Conservation (phyloP, 1,140 invertebrate species). For the Sipha flava region DNA sequence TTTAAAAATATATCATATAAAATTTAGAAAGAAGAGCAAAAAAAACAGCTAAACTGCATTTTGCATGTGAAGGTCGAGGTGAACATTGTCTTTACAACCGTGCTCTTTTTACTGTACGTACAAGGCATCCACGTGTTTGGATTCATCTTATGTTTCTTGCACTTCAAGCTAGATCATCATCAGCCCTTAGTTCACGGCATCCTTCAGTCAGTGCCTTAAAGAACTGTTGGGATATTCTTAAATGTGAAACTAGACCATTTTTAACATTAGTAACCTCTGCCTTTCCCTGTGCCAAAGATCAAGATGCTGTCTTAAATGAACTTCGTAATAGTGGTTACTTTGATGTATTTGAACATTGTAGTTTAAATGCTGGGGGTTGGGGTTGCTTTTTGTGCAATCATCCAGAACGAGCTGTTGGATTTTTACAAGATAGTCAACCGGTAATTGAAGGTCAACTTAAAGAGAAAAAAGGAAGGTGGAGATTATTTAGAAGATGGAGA, state of each 20-base stretch:
- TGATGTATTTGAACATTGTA: slow-evolving; percentile 80
- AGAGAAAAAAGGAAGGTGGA: slow-evolving; percentile 90
- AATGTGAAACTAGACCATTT: slow-evolving; percentile 81
- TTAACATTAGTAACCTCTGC: slow-evolving; percentile 83
- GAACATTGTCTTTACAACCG: slow-evolving; percentile 83
- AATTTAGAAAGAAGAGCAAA: slow-evolving; percentile 67
- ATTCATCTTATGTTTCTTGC: slow-evolving; percentile 93
- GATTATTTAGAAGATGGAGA: slow-evolving; percentile 80
- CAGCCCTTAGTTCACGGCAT: slow-evolving; percentile 74
- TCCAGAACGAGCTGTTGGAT: slow-evolving; percentile 74
- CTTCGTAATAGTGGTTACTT: slow-evolving; percentile 78
- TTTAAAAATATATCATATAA: not conserved
- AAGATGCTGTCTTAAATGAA: slow-evolving; percentile 74
- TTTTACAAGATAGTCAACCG: slow-evolving; percentile 64
- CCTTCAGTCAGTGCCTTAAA: slow-evolving; percentile 72
- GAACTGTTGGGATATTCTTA: slow-evolving; percentile 87
- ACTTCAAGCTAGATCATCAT: slow-evolving; percentile 66
- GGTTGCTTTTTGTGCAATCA: slow-evolving; percentile 85
- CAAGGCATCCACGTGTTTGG: slow-evolving; percentile 78
- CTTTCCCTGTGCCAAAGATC: slow-evolving; percentile 82
- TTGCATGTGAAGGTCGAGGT: slow-evolving; percentile 75
- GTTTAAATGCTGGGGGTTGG: slow-evolving; percentile 53
- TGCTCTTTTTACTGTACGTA: slow-evolving; percentile 76
- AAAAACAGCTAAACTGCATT: slow-evolving; percentile 78
- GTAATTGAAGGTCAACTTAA: slow-evolving; percentile 86